Base-by-base conservation (phyloP, 2,888 invertebrate genomes). In the Pyrocoelia pectoralis region DNA sequence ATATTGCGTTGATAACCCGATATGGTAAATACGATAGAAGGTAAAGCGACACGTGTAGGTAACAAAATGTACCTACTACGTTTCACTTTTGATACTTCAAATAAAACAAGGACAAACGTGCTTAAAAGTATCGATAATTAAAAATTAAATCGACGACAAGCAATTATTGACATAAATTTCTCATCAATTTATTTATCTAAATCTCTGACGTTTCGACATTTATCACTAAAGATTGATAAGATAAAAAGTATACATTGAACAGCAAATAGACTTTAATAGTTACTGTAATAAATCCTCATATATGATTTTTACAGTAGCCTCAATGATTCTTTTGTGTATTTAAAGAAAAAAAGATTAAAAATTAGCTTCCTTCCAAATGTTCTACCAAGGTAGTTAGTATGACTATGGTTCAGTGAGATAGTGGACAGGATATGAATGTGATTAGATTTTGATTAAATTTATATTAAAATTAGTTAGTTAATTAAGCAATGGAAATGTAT, bases 171-270 rank as follows among this genome's bases (percentile, higher is more conserved):
- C 33, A 10, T 33, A 46, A 17, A 17, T 46, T 46, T 46, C 17
- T 17, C 46, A 46, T 15, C 15, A 46, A 17, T 46, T 18, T 17
- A n/a, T 46, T 46, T 46, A 46, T 46, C 46, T 46, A 46, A 46
- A 46, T 46, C 46, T 17, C 46, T 46, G 17, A 46, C 46, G 46
- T 46, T 46, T 46, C 18, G 15, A 46, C 46, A 46, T 17, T 46
- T 17, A 46, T 46, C 46, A 17, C 5, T 2, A 10, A 14, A 46
- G 46, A 46, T 46, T 17, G 46, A 46, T 46, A 46, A 46, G 46
- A 46, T 46, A 46, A 17, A 33, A 46, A 46, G 46, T 46, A 46
- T 46, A 46, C 46, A 46, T 46, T 46, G 46, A 46, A 46, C 17
- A 46, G 46, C 46, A 46, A 46, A 46, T 18, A 46, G 18, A 46